Base-by-base conservation (phyloP, 2,797 vertebrate genomes). In the Okamejei kenojei region DNA sequence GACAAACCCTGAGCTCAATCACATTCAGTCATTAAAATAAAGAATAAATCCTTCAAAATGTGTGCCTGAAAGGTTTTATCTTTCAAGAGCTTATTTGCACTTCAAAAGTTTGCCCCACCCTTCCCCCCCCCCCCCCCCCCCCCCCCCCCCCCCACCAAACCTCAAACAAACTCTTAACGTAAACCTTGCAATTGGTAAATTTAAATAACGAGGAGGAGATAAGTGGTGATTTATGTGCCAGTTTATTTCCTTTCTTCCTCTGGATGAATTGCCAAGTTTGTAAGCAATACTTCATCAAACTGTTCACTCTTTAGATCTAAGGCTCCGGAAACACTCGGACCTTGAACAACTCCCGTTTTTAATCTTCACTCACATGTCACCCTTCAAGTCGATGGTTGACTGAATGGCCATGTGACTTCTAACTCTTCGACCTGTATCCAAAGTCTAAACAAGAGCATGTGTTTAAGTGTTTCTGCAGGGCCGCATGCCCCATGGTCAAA, bases 71-170 rank as follows among this genome's bases (percentile, higher is more conserved):
- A 96, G 95, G 95, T 95, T 96, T 96, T 96, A 96, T 95, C 95
- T 96, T 97, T 96, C 96, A 94, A 95, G 94, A 96, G 94, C 94
- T 95, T 95, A 97, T 97, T 97, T 97, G 96, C 96, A 96, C 96
- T 97, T 97, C 97, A 97, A 97, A 92, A 93, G 95, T 97, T 95
- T 76, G 35, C 71, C 26, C 90, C 90, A 73, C 90, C 90, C 90
- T 74, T 23, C 68, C 90, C 73, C 90, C 73, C 23, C 38, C 90
- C 71, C 23, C 23, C 68, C 90, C 45, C 71, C 26, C 90, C 90
- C 54, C 90, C 90, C 90, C 54, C 26, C 68, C 90, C 73, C 90
- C 45, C 38, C 26, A 35, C 21, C 71, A 88, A 73, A 38, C 26
- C 71, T 92, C 90, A 38, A 76, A 92, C 73, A 91, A 71, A 73